A percentile compares a stretch with the other conserved stretches of the same genome.
Evolutionary conservation across 2,113 vertebrate genomes (phyloP).

Genomic region (Corynorhinus townsendii): DNA sequence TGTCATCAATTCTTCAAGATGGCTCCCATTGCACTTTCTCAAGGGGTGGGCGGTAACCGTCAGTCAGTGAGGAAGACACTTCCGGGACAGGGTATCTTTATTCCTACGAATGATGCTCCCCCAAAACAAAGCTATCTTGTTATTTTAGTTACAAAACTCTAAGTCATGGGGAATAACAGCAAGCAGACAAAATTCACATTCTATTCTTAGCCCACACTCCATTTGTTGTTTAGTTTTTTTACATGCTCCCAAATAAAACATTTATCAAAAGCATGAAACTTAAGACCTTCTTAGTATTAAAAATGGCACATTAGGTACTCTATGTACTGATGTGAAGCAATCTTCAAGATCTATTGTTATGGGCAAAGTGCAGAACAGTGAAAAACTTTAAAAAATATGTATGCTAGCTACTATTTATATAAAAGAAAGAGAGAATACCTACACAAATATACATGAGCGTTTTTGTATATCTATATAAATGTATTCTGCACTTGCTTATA

Average conservation of each 20-base stretch:
- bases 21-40: not conserved
- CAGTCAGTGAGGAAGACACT: not conserved
- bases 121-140: not conserved
- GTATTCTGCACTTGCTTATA: not conserved
- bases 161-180: not conserved
- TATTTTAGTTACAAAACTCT: not conserved
- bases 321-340: not conserved
- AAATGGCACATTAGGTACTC: constrained; percentile 5
- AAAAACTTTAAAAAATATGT: not conserved
- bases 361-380: not conserved
- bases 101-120: fast-evolving
- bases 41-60: no score
- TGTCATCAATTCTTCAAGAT: not conserved
- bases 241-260: not conserved
- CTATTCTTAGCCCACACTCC: not conserved
- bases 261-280: not conserved
- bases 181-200: not conserved
- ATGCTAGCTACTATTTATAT: not conserved
- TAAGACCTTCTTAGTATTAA: constrained; percentile 2
- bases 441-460: not conserved
- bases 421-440: not conserved
- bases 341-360: not conserved
- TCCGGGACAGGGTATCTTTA: not conserved
- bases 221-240: not conserved
- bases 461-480: not conserved